Conservation (phyloP, 2,797 vertebrate species). For the Xerus rutilus region DNA sequence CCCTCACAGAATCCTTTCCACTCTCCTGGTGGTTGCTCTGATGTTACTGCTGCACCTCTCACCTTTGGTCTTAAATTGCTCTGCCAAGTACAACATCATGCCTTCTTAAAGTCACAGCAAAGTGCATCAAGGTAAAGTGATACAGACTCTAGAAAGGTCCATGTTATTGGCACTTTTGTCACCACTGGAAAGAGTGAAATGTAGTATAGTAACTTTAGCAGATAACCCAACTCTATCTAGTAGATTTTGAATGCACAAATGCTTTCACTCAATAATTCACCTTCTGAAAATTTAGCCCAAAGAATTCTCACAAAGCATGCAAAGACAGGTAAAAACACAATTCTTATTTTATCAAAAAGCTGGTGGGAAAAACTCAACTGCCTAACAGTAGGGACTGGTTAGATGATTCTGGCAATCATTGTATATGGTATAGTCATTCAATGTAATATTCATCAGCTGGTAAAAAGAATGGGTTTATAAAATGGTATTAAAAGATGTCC, state of each 20-base stretch:
- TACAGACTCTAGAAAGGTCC: not conserved
- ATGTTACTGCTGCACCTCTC: not conserved
- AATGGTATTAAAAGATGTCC: not conserved
- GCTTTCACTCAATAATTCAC: slow-evolving; percentile 15
- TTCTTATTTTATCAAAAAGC: slow-evolving; percentile 1
- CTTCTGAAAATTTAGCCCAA: slow-evolving; percentile 33
- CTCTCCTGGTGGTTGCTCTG: not conserved
- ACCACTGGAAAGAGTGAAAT: not conserved
- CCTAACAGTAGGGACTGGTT: not conserved
- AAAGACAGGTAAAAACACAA: not conserved
- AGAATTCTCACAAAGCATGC: slow-evolving; percentile 1
- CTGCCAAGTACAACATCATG: not conserved
- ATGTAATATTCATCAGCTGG: not conserved
- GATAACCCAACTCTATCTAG: not conserved
- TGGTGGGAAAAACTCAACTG: not conserved
- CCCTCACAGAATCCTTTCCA: not conserved
- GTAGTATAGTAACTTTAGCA: not conserved
- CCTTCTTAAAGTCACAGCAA: slow-evolving; percentile 32
- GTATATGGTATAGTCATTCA: not conserved
- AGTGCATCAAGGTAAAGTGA: not conserved
- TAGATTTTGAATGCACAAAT: not conserved
- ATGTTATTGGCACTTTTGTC: not conserved
- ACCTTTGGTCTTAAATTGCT: not conserved
- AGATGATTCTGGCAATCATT: slow-evolving; percentile 23
- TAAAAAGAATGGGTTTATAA: not conserved